Base-by-base conservation (phyloP, 1,140 invertebrate genomes). In the Macrotrachela quadricornifera region DNA sequence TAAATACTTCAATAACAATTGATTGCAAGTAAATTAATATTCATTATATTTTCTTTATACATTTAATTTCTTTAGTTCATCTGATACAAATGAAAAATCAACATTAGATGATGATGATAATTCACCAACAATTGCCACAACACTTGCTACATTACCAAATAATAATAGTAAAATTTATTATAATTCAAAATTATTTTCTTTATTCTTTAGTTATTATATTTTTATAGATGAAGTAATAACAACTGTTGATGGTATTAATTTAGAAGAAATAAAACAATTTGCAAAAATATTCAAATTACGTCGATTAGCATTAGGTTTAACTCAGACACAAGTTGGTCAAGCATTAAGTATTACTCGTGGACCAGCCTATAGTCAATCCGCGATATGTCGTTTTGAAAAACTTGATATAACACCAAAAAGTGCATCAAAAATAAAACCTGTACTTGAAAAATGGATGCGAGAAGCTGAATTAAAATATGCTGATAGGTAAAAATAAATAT, bases 381-480 rank as follows among this genome's bases (percentile, higher is more conserved):
- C 88, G 55, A 94, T 94, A 69, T 95, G 88, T 82, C 87, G 88
- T 81, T 94, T 94, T 79, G 90, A 94, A 75, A 95, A 94, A 76
- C 76, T 95, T 71, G 90, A 95, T 76, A 94, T 94, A 64, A 94
- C 88, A 65, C 87, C 88, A 68, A 92, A 92, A 77, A 92, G 87
- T 77, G 88, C 90, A 59, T 85, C 91, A 75, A 94, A 94, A 78
- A 95, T 95, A 64, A 92, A 92, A 73, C 90, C 90, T 59, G 87
- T 95, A 57, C 76, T 95, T 64, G 87, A 94, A 72, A 77, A 81
- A 71, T 95, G 88, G 88, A 91, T 94, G 85, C 83, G 82, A 71
- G 86, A 92, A 72, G 85, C 86, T 37, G 85, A 92, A 77, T 85
- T 87, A 75, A 86, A 59, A 56, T 41, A 45, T 50, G 52, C 58